Conservation (phyloP, 2,113 vertebrate genomes). For the Climacteris rufus region DNA sequence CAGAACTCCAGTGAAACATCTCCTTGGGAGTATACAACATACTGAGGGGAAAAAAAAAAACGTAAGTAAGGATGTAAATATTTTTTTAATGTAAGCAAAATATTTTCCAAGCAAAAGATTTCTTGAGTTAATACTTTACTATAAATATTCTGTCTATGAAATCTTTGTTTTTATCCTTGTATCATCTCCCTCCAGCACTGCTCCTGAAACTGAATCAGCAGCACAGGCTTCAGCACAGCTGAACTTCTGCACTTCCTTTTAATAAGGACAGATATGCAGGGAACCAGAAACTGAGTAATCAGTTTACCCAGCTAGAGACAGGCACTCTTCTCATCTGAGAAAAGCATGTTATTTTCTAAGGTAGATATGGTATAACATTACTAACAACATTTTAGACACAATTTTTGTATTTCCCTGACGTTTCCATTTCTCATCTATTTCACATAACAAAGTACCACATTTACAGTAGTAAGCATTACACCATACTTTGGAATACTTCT, state of each 20-base stretch:
- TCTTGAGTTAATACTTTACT: neutral
- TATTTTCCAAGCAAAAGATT: neutral
- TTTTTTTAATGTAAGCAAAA: neutral
- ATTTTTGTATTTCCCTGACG: neutral
- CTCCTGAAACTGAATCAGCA: neutral
- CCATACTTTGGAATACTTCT: neutral
- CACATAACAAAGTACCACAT: neutral
- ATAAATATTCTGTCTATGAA: neutral
- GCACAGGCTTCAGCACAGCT: neutral
- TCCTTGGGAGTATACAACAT: neutral
- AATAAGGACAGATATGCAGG: constrained; percentile 43
- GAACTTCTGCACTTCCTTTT: constrained; percentile 62
- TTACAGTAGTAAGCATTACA: neutral
- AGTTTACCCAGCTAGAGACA: constrained; percentile 28
- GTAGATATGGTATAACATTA: neutral
- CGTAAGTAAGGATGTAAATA: neutral
- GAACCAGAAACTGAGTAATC: constrained; percentile 41
- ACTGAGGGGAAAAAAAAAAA: neutral
- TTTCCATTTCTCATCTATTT: neutral
- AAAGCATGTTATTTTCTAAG: neutral
- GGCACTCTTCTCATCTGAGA: neutral
- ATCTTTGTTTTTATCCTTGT: neutral
- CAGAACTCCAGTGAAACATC: neutral
- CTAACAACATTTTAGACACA: neutral
- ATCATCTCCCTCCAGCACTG: neutral